phyloP scores from a whole-genome alignment of 1,140 invertebrate genomes.

The Penaeus chinensis region DNA sequence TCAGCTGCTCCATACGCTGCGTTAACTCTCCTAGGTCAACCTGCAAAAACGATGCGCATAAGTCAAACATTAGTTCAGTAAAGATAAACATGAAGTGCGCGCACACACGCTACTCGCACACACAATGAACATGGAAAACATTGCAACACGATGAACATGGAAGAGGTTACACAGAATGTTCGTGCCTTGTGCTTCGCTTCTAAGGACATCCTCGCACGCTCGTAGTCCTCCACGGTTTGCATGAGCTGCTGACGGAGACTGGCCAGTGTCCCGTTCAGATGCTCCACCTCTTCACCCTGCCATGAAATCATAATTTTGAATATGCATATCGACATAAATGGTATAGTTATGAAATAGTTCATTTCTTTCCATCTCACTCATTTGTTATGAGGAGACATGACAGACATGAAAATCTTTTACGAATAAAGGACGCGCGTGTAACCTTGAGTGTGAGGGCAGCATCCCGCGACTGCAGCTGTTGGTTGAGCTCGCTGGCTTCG shows the following conservation, averaged over 20 bases:
- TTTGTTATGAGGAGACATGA: not conserved
- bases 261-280: conserved; percentile 39
- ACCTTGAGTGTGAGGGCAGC: conserved; percentile 20
- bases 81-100: not conserved
- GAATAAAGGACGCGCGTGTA: not conserved
- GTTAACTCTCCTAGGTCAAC: conserved; percentile 51
- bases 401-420: too few relatives aligned
- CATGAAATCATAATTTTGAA: not conserved
- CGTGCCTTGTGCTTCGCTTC: conserved; percentile 54
- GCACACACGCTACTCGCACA: too few relatives aligned
- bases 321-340: not conserved
- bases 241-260: conserved; percentile 50
- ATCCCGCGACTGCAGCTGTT: conserved; percentile 39
- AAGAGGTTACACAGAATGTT: not conserved
- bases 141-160: not conserved
- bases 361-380: too few relatives aligned
- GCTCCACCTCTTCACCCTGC: conserved; percentile 50
- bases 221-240: conserved; percentile 53
- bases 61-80: too few relatives aligned
- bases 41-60: not conserved
- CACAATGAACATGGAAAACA: not conserved
- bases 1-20: conserved; percentile 39
- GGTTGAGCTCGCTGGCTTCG: conserved; percentile 55
- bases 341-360: not conserved
- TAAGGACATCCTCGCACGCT: conserved; percentile 33